Percentiles rank a stretch among this genome's conserved stretches.
Evolutionary conservation across 2,113 vertebrate species (phyloP).

Genomic region (Colossoma macropomum): DNA sequence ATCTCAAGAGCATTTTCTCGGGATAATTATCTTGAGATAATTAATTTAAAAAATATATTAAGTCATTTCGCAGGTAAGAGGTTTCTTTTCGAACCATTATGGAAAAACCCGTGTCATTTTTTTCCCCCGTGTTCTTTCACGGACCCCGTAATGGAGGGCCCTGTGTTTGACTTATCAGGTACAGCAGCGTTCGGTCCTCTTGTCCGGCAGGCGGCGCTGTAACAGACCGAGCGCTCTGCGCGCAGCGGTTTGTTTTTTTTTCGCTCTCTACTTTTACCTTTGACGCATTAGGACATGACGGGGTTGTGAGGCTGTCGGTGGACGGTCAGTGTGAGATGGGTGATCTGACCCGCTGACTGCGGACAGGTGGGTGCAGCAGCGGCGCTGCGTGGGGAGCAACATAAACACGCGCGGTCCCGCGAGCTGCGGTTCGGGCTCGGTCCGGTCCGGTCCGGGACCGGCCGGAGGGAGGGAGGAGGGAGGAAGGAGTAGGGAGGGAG

Average conservation of each 20-base stretch:
- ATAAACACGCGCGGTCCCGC: background rate
- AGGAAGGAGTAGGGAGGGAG: constrained; percentile 21
- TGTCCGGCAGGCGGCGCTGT: constrained; percentile 76
- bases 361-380: constrained; percentile 52
- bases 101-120: too few species aligned
- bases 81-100: too few species aligned
- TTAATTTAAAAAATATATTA: too few species aligned
- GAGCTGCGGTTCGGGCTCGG: background rate
- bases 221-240: constrained; percentile 58
- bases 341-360: constrained; percentile 51
- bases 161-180: too few species aligned
- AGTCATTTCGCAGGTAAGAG: too few species aligned
- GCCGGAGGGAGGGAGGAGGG: background rate
- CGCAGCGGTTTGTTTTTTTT: constrained; percentile 53
- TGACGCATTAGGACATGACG: constrained; percentile 63
- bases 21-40: too few species aligned
- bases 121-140: too few species aligned
- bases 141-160: too few species aligned
- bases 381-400: background rate
- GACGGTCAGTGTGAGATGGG: constrained; percentile 54
- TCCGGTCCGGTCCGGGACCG: background rate
- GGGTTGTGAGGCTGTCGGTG: constrained; percentile 53
- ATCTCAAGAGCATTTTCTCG: too few species aligned
- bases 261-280: constrained; percentile 63
- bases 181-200: constrained; percentile 67